phyloP scores from a whole-genome alignment of 92 coral and sea anemone genomes.

The Ricordea florida region DNA sequence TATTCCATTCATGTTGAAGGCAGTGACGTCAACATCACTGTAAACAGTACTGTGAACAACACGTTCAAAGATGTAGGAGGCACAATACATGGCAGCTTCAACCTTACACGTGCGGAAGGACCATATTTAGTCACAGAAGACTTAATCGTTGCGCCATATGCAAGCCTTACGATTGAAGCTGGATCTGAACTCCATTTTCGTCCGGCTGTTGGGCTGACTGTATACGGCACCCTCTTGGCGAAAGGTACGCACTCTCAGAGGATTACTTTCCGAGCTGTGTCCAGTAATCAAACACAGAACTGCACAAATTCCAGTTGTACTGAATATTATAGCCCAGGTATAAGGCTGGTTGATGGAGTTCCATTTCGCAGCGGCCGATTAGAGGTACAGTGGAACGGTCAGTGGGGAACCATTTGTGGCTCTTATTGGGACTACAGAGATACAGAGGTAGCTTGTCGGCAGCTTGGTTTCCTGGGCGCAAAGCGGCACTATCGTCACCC shows the following conservation, averaged over 20 bases:
- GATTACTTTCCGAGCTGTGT: constrained; percentile 28
- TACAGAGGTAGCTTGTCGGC: constrained; percentile 69
- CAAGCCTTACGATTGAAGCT: constrained; percentile 54
- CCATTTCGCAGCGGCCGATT: constrained; percentile 62
- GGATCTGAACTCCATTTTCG: constrained; percentile 53
- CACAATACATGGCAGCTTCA: background rate
- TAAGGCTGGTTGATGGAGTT: constrained; percentile 65
- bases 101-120: constrained; percentile 35
- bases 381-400: constrained; percentile 60
- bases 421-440: constrained; percentile 46
- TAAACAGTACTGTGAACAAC: background rate
- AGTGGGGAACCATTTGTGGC: constrained; percentile 76
- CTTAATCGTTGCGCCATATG: constrained; percentile 43
- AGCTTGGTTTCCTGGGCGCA: constrained; percentile 73
- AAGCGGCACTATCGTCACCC: constrained; percentile 29
- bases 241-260: constrained; percentile 36
- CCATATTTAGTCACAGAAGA: constrained; percentile 64
- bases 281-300: constrained; percentile 8
- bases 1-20: too few relatives aligned
- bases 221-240: constrained; percentile 64
- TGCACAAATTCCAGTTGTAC: constrained; percentile 2
- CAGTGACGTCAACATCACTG: too few relatives aligned
- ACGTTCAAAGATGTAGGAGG: background rate
- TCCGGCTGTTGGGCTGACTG: constrained; percentile 50
- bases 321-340: constrained; percentile 38